Conservation (phyloP, 1,140 invertebrate species). For the Homalodisca vitripennis region DNA sequence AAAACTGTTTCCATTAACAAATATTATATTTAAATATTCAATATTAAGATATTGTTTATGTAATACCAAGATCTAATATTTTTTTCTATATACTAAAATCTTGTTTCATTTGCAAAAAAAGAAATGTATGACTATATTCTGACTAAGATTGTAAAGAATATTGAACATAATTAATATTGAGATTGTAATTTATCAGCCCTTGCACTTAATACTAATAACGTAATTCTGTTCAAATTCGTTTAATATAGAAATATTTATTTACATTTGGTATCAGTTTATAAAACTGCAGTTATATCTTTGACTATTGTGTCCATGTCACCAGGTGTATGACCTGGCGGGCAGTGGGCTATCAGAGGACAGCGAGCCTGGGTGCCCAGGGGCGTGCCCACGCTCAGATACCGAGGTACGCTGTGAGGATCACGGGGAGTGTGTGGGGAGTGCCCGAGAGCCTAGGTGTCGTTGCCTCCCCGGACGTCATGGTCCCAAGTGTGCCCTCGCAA, state of each 20-base stretch:
- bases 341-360: constrained; percentile 82
- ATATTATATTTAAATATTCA: no score
- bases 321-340: constrained; percentile 87
- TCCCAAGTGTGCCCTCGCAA: constrained; percentile 77
- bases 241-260: neutral
- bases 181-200: no score
- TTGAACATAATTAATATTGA: no score
- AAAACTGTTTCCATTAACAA: no score
- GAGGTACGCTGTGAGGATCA: constrained; percentile 93
- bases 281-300: neutral
- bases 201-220: no score
- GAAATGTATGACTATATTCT: no score
- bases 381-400: constrained; percentile 76
- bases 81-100: no score
- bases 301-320: constrained; percentile 10
- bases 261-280: neutral
- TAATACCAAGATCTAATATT: no score
- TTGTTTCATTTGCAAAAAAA: no score
- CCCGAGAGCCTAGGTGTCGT: constrained; percentile 80
- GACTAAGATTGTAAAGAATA: no score
- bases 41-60: no score
- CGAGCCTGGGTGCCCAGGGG: constrained; percentile 78
- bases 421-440: constrained; percentile 89
- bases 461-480: constrained; percentile 92
- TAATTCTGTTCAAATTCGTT: neutral